A percentile compares a stretch with the other conserved stretches of the same genome.
phyloP scores from a whole-genome alignment of 2,797 vertebrate genomes.

The Enteromius trimaculatus region DNA sequence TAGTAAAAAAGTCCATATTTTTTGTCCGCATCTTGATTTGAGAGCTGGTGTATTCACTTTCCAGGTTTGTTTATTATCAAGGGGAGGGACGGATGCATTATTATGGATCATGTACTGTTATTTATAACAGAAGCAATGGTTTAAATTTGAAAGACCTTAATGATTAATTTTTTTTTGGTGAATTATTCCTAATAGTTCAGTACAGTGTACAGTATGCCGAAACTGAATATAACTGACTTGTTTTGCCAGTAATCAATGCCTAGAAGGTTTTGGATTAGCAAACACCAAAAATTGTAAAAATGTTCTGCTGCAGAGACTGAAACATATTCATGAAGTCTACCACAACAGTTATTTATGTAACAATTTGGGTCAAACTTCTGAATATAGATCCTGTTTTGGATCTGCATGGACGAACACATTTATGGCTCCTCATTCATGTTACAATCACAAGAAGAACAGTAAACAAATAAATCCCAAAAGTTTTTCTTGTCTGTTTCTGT shows the following conservation, averaged over 20 bases:
- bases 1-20: background rate
- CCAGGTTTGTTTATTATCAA: background rate
- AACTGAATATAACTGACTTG: background rate
- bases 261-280: background rate
- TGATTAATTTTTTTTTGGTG: background rate
- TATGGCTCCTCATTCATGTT: slow-evolving; percentile 24
- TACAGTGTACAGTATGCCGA: background rate
- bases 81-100: background rate
- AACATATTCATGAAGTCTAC: slow-evolving; percentile 3
- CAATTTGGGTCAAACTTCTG: slow-evolving; percentile 1
- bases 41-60: background rate
- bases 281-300: background rate
- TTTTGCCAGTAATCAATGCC: background rate
- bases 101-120: background rate
- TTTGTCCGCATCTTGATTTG: background rate
- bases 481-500: slow-evolving; percentile 29
- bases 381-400: slow-evolving; percentile 37
- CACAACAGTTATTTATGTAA: slow-evolving; percentile 30
- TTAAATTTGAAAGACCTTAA: background rate
- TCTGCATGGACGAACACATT: slow-evolving; percentile 21
- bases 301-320: background rate
- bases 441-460: slow-evolving; percentile 36
- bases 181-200: background rate
- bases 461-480: slow-evolving; percentile 49
- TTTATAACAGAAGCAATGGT: background rate